Base-by-base conservation (phyloP, 2,797 vertebrate genomes). In the Sebastes cheni region DNA sequence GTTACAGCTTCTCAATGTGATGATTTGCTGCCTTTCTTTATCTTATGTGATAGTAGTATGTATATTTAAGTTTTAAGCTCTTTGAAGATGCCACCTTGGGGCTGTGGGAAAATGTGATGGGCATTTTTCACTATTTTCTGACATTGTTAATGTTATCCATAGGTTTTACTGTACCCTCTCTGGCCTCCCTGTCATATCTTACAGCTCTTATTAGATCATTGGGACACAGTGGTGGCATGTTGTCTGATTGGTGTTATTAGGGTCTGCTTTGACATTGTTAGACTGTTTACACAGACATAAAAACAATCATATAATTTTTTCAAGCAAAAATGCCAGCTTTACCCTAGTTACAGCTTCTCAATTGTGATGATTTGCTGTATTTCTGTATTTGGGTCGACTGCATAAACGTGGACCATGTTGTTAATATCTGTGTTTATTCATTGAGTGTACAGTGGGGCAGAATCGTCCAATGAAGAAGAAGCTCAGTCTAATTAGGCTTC, bases 401-500 rank as follows among this genome's bases (percentile, higher is more conserved):
- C 20, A 29, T 67, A 36, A 3, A 34, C 23, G 13, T 4, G 11
- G 9, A 39, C 13, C 27, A 30, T 65, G 2, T 70, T 77, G 70
- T 25, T 67, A 34, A 46, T 36, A 11, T 56, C 22, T 2, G 11
- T 72, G 69, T 89, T 75, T 65, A 61, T 86, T 84, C 56, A 72
- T 80, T 82, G 34, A 36, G 29, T 74, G 80, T 81, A 55, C 76
- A 86, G 73, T 73, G 34, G 36, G n/a, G 54, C 32, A 39, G 59
- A 68, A 2, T 81, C 52, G 58, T 58, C 68, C 76, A 64, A n/a
- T 64, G 86, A 64, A 36, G 36, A 36, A 85, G 69, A 39, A 67
- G 82, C 81, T 69, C 85, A 54, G 58, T 69, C 56, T 54, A 79
- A 80, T 70, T 70, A 85, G 79, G 82, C 78, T 88, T 66, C 81